Conservation (phyloP, 2,888 invertebrate species). For the Dolomedes plantarius region DNA sequence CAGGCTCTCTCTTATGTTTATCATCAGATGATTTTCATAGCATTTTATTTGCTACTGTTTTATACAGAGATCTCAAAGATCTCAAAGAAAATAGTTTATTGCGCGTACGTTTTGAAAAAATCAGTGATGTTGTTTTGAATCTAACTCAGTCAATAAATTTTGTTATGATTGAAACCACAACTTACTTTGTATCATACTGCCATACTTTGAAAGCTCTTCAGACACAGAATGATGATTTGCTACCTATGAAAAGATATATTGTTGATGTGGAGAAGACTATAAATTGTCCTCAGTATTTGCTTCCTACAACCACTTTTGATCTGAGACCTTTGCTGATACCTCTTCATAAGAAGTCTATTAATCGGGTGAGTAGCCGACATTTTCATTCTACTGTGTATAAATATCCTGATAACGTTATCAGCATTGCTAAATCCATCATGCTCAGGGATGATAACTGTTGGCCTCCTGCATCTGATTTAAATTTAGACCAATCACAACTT, state of each 20-base stretch:
- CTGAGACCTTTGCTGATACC: constrained; percentile 44
- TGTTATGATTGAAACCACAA: constrained; percentile 85
- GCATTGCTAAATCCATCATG: constrained; percentile 15
- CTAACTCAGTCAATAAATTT: constrained; percentile 73
- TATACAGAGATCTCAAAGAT: constrained; percentile 80
- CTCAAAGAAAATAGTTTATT: constrained; percentile 81
- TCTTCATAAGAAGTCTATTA: constrained; percentile 2
- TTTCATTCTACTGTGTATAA: background rate
- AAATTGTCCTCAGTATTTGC: constrained; percentile 78
- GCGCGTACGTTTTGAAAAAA: constrained; percentile 65
- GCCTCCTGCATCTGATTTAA: constrained; percentile 78
- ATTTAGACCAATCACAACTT: constrained; percentile 83
- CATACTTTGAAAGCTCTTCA: constrained; percentile 85
- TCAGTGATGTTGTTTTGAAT: constrained; percentile 46
- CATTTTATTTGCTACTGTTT: constrained; percentile 84
- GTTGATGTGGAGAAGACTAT: constrained; percentile 78
- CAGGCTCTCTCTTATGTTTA: constrained; percentile 85
- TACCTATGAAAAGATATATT: constrained; percentile 85
- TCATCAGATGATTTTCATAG: constrained; percentile 83
- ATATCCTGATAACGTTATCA: background rate
- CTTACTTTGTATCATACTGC: constrained; percentile 89
- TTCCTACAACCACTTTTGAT: constrained; percentile 62
- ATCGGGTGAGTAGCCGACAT: background rate
- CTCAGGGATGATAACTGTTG: constrained; percentile 76
- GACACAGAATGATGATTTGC: constrained; percentile 79